Evolutionary conservation across 2,113 vertebrate species (phyloP), one percentile per base, ranked within the genome.

Genomic region (Xenopus laevis): DNA sequence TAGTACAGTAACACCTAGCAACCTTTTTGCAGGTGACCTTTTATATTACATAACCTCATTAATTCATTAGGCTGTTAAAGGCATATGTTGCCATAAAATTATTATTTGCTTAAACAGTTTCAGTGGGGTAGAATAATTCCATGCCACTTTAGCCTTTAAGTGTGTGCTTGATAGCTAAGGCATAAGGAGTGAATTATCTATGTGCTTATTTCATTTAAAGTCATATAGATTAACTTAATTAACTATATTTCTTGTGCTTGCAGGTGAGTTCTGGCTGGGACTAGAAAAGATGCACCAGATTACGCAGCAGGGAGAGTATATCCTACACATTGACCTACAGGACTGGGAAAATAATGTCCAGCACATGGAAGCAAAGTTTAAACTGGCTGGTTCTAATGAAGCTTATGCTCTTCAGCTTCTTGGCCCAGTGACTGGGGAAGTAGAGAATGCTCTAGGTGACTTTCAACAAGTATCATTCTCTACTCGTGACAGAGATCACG

Each of bases 191-290:
- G 8, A 6, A 40, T 40, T 40, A 6, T 7, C 33, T 40, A 7
- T 40, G 33, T 40, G 1, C 5, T 40, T 40, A 4, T 40, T 40
- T 40, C 33, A 40, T 4, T 40, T 40, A 7, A 40, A 40, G 33
- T 40, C 33, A 4, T 4, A 40, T 40, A 40, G 8, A 3, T 27
- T 27, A 27, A 27, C 23, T 27, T 55, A 8, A n/a, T 55, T 55
- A 18, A 55, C 13, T n/a, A 0, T 1, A 55, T 55, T n/a, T n/a
- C 4, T 55, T 55, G 16, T 55, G 17, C 16, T 67, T 85, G 47
- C 66, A 99, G 97, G 95, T 7, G 96, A 99, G 77, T 98, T 97
- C 86, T 99, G 97, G 97, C 80, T 99, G 68, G 97, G 97, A 44
- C 82, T 99, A 55, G 91, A 97, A 78, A 96, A 96, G 84, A 88